Evolutionary conservation across 2,113 vertebrate genomes (phyloP), one percentile per base, ranked within the genome.

Genomic region (Microcebus murinus): DNA sequence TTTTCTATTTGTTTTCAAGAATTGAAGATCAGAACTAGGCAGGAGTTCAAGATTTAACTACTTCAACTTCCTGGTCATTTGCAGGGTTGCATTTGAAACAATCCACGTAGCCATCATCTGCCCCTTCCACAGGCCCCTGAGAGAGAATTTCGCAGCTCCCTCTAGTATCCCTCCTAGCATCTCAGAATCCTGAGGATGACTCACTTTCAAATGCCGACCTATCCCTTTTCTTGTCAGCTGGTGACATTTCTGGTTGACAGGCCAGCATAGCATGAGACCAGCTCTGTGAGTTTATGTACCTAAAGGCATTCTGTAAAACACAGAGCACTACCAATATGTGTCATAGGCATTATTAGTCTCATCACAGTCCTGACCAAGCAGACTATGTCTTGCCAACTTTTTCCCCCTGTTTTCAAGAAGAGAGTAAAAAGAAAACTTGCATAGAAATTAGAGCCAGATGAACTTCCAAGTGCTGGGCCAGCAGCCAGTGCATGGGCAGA

Each of bases 221-320:
- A 84, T 14, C 36, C 71, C 65, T 82, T 52, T 81, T 74, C 50
- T 74, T 18, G 84, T 77, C 92, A 84, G 90, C 92, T 87, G 80
- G 76, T 92, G 97, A 65, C 94, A 94, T 92, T 94, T 94, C 57
- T 70, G 20, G 9, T 68, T 71, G 76, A 79, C 45, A 87, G 93
- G 39, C 73, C 0, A 0, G 79, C 36, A 6, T 2, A 45, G 42
- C 70, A 2, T 0, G 25, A 77, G 68, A 71, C 77, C 10, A 6
- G 1, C 15, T 10, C 77, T 27, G 1, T 4, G 29, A 83, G 48
- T 89, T 77, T 20, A 25, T 0, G 2, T 3, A 13, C 12, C 23
- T 1, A 34, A 57, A 52, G 27, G 31, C 34, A 3, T 31, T 45
- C 84, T 63, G 7, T 14, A 84, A 34, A n/a, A 31, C 48, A 1